Percentiles rank a stretch among this genome's conserved stretches.
phyloP scores from a whole-genome alignment of 2,888 invertebrate species.

The Parapristionchus giblindavisi region DNA sequence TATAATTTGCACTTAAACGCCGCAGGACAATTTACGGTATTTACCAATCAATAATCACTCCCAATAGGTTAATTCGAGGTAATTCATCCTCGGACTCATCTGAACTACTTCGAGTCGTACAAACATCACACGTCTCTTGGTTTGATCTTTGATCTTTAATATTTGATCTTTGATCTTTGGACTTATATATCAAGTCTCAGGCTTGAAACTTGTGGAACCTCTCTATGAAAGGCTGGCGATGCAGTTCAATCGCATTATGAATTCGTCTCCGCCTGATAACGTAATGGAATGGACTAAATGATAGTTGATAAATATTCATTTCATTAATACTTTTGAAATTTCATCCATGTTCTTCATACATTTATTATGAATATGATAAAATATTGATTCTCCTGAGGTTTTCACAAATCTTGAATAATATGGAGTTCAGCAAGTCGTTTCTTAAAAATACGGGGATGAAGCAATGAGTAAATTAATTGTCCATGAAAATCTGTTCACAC shows the following conservation, averaged over 20 bases:
- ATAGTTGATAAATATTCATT: neutral
- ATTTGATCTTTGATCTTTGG: neutral
- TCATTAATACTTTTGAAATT: too few relatives aligned
- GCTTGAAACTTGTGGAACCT: constrained; percentile 4
- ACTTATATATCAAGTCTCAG: neutral
- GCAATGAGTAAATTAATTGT: too few relatives aligned
- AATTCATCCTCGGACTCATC: neutral
- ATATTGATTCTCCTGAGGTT: too few relatives aligned
- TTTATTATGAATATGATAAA: too few relatives aligned
- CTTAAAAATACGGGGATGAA: too few relatives aligned
- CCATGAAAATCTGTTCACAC: too few relatives aligned
- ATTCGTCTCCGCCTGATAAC: constrained; percentile 8
- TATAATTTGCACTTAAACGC: neutral
- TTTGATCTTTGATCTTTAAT: neutral
- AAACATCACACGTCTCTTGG: constrained; percentile 4
- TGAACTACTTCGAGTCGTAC: constrained; percentile 1
- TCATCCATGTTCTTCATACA: too few relatives aligned
- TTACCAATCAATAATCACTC: neutral
- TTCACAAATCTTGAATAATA: too few relatives aligned
- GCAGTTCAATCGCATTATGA: neutral
- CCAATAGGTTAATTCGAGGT: neutral
- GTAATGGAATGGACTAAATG: neutral
- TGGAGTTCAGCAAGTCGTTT: too few relatives aligned
- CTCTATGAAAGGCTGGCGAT: neutral
- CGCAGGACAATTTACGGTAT: neutral